These are phyloP conservation scores for Chloropsis hardwickii DNA, from an alignment of 2,113 vertebrate species.

Conservation along the genomic window DNA sequence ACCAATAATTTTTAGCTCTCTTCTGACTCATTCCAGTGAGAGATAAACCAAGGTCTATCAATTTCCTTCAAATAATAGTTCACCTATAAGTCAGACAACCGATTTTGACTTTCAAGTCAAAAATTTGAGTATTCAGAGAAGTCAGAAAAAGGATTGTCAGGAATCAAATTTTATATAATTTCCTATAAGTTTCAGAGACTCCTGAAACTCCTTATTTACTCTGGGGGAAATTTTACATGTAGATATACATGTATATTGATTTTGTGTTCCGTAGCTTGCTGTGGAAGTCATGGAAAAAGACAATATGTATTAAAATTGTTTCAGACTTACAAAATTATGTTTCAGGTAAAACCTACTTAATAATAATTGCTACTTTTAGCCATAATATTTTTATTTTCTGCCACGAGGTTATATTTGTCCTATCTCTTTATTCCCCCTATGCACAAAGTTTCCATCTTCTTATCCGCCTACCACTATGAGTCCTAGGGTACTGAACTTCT, in stretches of 20 bases:
- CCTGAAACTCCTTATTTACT: not conserved
- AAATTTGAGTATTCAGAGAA: not conserved
- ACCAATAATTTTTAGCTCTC: not conserved
- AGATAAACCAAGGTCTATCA: not conserved
- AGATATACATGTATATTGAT: not conserved
- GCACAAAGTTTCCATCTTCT: not conserved
- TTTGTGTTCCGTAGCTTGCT: not conserved
- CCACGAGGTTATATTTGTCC: not conserved
- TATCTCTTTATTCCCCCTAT: not conserved
- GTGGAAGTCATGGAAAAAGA: not conserved
- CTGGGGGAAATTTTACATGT: not conserved
- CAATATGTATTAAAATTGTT: accelerated
- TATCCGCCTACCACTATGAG: not conserved
- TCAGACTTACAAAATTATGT: not conserved
- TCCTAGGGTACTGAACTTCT: not conserved
- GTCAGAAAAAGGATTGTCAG: not conserved
- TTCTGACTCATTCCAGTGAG: not conserved
- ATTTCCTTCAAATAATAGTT: not conserved
- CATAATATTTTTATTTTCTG: not conserved
- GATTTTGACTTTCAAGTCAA: not conserved
- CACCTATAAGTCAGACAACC: not conserved
- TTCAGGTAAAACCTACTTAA: not conserved
- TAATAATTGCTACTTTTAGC: not conserved
- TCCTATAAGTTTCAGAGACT: not conserved
- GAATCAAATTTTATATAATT: not conserved